Conservation (phyloP, 1,140 invertebrate species). For the Drosophila kikkawai region DNA sequence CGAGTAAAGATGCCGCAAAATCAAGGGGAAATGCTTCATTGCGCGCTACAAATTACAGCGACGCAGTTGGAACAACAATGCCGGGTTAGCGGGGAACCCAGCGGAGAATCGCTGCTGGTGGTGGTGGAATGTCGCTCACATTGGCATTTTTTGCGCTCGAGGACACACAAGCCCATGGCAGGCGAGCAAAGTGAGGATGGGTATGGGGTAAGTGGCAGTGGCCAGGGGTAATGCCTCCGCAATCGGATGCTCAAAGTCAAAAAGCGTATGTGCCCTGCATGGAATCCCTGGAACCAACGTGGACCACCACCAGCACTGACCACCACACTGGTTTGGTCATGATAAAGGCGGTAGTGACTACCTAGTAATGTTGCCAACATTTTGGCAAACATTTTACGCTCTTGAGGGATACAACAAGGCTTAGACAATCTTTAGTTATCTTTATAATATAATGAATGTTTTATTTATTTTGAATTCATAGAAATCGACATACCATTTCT, state of each 20-base stretch:
- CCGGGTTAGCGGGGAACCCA: conserved; percentile 10
- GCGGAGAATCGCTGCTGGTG: conserved; percentile 16
- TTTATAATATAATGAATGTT: neutral
- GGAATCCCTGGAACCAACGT: conserved; percentile 51
- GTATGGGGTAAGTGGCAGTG: neutral
- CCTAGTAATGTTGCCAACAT: conserved; percentile 5
- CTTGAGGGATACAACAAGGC: neutral
- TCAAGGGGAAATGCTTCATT: conserved; percentile 83
- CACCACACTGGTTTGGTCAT: conserved; percentile 23
- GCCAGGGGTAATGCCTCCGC: conserved; percentile 63
- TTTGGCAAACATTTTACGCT: neutral
- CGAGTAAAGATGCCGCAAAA: conserved; percentile 83
- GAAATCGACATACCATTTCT: too few relatives aligned
- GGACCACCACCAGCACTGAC: conserved; percentile 19
- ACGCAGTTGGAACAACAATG: conserved; percentile 81
- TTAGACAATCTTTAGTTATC: neutral
- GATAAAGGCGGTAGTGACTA: neutral
- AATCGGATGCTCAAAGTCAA: conserved; percentile 82
- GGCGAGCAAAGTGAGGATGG: neutral
- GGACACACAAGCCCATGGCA: conserved; percentile 62
- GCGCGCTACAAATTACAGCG: conserved; percentile 81
- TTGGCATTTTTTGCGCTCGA: conserved; percentile 81
- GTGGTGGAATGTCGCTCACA: conserved; percentile 46
- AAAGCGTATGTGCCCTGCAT: conserved; percentile 79
- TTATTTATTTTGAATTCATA: neutral